Evolutionary conservation across 2,888 invertebrate species (phyloP).

Genomic region (Morpho achilles): DNA sequence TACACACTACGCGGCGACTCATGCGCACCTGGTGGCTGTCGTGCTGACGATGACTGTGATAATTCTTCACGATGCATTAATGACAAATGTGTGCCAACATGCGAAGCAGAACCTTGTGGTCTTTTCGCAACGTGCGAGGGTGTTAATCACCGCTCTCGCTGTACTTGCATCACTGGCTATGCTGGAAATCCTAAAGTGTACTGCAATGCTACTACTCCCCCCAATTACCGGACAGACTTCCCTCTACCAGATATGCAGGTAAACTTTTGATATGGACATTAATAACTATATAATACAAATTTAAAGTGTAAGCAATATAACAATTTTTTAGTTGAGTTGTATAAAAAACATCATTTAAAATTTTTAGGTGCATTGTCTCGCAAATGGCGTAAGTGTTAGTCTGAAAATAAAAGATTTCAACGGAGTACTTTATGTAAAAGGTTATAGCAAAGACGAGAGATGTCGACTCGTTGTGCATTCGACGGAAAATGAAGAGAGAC

Average conservation of each 20-base stretch:
- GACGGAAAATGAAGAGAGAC: conserved; percentile 83
- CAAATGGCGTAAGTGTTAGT: conserved; percentile 94
- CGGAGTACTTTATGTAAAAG: conserved; percentile 95
- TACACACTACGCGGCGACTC: conserved; percentile 87
- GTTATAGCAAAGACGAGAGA: conserved; percentile 95
- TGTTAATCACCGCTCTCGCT: conserved; percentile 86
- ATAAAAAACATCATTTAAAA: conserved; percentile 3
- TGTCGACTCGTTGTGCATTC: conserved; percentile 90
- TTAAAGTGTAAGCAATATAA: no score
- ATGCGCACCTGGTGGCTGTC: conserved; percentile 88
- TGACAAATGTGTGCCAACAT: conserved; percentile 89
- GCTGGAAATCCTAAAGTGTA: conserved; percentile 86
- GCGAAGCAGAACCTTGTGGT: conserved; percentile 85
- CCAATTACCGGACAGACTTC: conserved; percentile 85
- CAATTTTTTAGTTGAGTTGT: not conserved
- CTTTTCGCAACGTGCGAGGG: conserved; percentile 88
- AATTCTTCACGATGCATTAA: conserved; percentile 88
- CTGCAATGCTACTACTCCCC: conserved; percentile 79
- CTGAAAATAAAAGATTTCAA: conserved; percentile 90
- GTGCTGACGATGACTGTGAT: conserved; percentile 85
- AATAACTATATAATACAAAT: not conserved
- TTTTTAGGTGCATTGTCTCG: conserved; percentile 87
- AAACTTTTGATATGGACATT: conserved; percentile 8
- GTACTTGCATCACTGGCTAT: conserved; percentile 88
- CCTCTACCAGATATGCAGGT: conserved; percentile 89